phyloP scores from a whole-genome alignment of 1,140 invertebrate species.

The Prorops nasuta region DNA sequence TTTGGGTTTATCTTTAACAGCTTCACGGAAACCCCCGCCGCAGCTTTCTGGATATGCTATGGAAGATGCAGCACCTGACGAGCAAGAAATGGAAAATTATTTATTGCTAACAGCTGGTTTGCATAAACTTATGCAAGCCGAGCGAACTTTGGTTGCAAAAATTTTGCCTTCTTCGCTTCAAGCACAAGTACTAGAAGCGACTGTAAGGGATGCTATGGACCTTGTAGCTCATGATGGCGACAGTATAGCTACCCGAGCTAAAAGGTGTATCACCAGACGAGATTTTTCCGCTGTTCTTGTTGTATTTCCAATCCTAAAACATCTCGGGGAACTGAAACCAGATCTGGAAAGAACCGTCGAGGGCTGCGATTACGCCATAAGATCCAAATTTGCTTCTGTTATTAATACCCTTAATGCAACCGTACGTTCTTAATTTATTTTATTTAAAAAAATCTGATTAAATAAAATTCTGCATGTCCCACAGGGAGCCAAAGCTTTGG shows the following conservation, averaged over 20 bases:
- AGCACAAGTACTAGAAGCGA: conserved; percentile 79
- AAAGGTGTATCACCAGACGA: conserved; percentile 75
- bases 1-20: conserved; percentile 41
- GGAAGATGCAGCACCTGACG: conserved; percentile 60
- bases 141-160: conserved; percentile 77
- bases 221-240: conserved; percentile 83
- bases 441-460: conserved; percentile 3
- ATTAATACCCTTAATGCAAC: conserved; percentile 74
- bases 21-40: conserved; percentile 45
- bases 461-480: conserved; percentile 17
- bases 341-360: conserved; percentile 80
- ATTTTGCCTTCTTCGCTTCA: conserved; percentile 81
- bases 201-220: conserved; percentile 82
- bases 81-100: conserved; percentile 86
- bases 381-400: conserved; percentile 72
- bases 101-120: conserved; percentile 81
- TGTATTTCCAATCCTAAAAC: conserved; percentile 84
- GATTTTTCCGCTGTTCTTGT: conserved; percentile 82
- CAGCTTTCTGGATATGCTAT: conserved; percentile 34
- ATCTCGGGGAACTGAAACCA: conserved; percentile 76
- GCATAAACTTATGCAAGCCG: conserved; percentile 85
- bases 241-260: conserved; percentile 73
- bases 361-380: conserved; percentile 69
- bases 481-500: conserved; percentile 83
- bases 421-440: conserved; percentile 50